These are phyloP conservation scores for Oceanodroma leucorhoa DNA, from an alignment of 2,797 vertebrate genomes.

Conservation along the genomic window DNA sequence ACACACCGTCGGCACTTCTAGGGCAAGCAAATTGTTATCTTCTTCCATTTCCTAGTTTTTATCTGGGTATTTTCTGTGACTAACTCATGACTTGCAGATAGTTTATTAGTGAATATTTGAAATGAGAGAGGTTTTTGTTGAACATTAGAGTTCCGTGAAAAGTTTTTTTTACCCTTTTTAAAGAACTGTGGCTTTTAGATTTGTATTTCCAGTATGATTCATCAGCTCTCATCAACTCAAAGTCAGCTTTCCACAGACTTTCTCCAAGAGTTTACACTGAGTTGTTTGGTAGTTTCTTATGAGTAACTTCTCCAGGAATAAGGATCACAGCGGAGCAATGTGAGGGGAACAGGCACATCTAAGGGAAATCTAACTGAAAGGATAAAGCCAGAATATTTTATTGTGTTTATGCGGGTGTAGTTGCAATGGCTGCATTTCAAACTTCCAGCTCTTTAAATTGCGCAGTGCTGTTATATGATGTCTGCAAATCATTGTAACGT, in stretches of 20 bases:
- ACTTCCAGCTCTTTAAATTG: conserved; percentile 8
- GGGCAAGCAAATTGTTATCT: background rate
- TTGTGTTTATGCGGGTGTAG: background rate
- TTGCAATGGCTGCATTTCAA: background rate
- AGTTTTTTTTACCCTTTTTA: fast-evolving
- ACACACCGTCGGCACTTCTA: background rate
- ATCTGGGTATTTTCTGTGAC: background rate
- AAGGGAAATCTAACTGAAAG: background rate
- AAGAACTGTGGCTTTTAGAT: background rate
- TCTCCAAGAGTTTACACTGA: background rate
- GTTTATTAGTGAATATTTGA: background rate
- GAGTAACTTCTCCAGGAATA: background rate
- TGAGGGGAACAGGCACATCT: background rate
- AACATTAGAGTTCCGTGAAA: background rate
- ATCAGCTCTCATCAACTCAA: background rate
- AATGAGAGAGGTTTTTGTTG: background rate
- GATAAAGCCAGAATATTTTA: background rate
- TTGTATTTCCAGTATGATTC: background rate
- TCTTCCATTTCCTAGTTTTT: background rate
- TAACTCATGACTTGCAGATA: background rate
- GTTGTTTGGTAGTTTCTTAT: background rate
- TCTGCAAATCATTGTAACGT: background rate
- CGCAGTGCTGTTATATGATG: background rate
- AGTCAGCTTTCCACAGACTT: background rate
- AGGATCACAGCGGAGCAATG: background rate